Base-by-base conservation (phyloP, 2,113 vertebrate species). In the Xyliphius kryptos region DNA sequence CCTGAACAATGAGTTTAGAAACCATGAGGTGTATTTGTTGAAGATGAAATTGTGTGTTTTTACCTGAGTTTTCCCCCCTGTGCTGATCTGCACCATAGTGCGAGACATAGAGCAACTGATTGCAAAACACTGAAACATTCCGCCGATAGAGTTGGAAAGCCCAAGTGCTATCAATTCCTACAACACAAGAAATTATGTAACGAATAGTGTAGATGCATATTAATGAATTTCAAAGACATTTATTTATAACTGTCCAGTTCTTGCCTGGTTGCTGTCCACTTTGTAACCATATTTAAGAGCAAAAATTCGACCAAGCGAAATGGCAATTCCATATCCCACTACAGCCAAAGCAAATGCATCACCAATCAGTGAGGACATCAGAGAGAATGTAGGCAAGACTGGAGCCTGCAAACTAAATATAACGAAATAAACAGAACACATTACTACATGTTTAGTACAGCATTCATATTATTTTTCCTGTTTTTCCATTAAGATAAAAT, bases 101-200 rank as follows among this genome's bases (percentile, higher is more conserved):
- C 94, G 91, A 0, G 95, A 98, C 93, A 98, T 96, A 44, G 96
- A 97, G 69, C 94, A 93, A 77, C 94, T 94, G 78, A 96, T 81
- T 12, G 91, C 86, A 1, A 93, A 93, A 69, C 95, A 97, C 63
- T 89, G 91, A 83, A 98, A 98, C 59, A 96, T 56, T 16, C 87
- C 88, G 13, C 95, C 95, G 0, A 97, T 2, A 19, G 88, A 73
- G 77, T 98, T 97, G 72, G 85, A 87, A 68, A 97, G 71, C 51
- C 95, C 96, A 15, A 98, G 53, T 0, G 94, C 95, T 0, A 97
- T 82, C 63, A 98, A 86, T 73, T 98, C 96, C 94, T 94, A 71
- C 22, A 67, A 38, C 37, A 70, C 16, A 9, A 36, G 65, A 55
- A 12, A 44, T 17, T 57, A 7, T 53, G n/a, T n/a, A n/a, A n/a